Base-by-base conservation (phyloP, 1,140 invertebrate species). In the Drosophila littoralis region DNA sequence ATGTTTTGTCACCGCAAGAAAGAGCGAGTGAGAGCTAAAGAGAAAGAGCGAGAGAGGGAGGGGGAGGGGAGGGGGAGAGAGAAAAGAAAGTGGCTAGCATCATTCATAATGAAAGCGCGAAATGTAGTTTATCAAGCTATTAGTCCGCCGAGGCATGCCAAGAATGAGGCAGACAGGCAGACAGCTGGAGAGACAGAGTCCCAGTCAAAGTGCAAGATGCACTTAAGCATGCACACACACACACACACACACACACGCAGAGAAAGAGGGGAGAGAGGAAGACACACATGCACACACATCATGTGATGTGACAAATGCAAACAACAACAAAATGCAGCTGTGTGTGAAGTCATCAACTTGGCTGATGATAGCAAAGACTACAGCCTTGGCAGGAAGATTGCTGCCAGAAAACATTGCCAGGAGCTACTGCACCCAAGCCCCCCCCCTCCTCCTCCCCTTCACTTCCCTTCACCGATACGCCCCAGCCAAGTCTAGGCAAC, bases 81-180 rank as follows among this genome's bases (percentile, higher is more conserved):
- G 12, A n/a, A 40, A 40, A 15, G 40, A 9, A 36, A 13, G 38
- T 51, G 64, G 28, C 15, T 55, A 35, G 48, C 59, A 45, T 57
- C 69, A 51, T 54, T 81, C 68, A 75, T 85, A 65, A 85, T 78
- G 61, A 78, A 57, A 78, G 71, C 67, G 82, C 61, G 79, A 68
- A 66, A 76, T 70, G 57, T 58, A 77, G 79, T 83, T 88, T 79
- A 88, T 86, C 79, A 79, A 65, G 82, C 82, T 88, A 86, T 86
- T 86, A 88, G 82, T 77, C 73, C 78, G 70, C 50, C 70, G 51
- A 46, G 54, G 58, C 54, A 50, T 67, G 51, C 48, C 75, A 76
- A 58, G 22, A 63, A 35, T 38, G 45, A 42, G 64, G 35, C 40
- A 67, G 64, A 54, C 75, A 55, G 59, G 35, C 40, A 67, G 64